Base-by-base conservation (phyloP, 2,113 vertebrate species). In the Gambusia affinis region DNA sequence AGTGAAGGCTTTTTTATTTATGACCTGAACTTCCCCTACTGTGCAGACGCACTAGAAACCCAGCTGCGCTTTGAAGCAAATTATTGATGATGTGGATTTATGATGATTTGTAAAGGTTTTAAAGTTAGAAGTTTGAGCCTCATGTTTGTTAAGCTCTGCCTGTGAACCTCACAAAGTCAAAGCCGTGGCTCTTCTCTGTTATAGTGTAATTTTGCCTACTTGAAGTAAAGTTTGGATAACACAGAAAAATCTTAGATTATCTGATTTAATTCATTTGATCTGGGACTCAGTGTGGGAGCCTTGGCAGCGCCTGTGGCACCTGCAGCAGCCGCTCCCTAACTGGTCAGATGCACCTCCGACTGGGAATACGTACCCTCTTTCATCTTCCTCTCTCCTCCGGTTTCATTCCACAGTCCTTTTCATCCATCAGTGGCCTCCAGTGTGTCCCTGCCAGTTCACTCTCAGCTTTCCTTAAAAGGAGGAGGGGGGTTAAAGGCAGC, bases 391-490 rank as follows among this genome's bases (percentile, higher is more conserved):
- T 83, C 71, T 57, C 54, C 60, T 81, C 63, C 22, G 60, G 27
- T 64, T 39, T 65, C 68, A 70, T 75, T 73, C 75, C 67, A 0
- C 28, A 4, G 60, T 35, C 65, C 61, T 39, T 86, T 91, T 93
- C 76, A 83, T 86, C 87, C 76, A 29, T 86, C 80, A 84, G 73
- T 83, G 79, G 80, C 75, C 84, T 86, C 31, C 63, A 8, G 82
- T 86, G 81, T 88, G 76, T 78, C 72, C 62, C 82, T 88, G 88
- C 85, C 86, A 89, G 82, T 78, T 86, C 82, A 73, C 85, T 76
- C 74, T 89, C 76, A 61, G 63, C 24, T 68, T 73, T 75, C 64
- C 78, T 89, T 84, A 73, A 86, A 75, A 27, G 74, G 68, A 44
- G 3, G 79, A 81, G 39, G 72, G 63, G 81, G 79, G 85, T 47